phyloP scores from a whole-genome alignment of 2,888 invertebrate genomes.

The Eulithis testata region DNA sequence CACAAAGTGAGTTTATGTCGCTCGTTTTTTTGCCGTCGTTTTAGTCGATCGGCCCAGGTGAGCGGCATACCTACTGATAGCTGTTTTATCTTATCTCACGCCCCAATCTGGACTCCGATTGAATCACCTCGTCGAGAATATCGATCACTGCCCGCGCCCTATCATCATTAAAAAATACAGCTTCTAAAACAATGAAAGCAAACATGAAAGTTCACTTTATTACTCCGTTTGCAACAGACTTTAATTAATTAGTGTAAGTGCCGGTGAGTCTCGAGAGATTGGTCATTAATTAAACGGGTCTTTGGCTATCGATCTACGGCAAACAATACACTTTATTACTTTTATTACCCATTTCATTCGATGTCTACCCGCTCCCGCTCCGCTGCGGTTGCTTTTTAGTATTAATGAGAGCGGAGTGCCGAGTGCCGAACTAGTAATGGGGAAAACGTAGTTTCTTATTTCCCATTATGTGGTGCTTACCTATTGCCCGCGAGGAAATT shows the following conservation, averaged over 20 bases:
- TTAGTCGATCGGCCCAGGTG: slow-evolving; percentile 55
- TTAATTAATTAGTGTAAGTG: slow-evolving; percentile 82
- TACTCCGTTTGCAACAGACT: slow-evolving; percentile 68
- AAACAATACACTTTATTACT: slow-evolving; percentile 80
- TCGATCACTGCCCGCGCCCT: slow-evolving; percentile 33
- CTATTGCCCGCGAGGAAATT: slow-evolving; percentile 39
- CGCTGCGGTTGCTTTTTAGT: slow-evolving; percentile 59
- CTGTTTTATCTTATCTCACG: slow-evolving; percentile 60
- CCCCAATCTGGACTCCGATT: slow-evolving; percentile 63
- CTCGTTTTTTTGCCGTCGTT: slow-evolving; percentile 46
- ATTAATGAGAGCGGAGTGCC: slow-evolving; percentile 54
- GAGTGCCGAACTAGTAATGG: slow-evolving; percentile 46
- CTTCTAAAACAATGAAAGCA: slow-evolving; percentile 60
- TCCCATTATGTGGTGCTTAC: slow-evolving; percentile 37
- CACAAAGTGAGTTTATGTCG: slow-evolving; percentile 53
- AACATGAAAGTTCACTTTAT: slow-evolving; percentile 65
- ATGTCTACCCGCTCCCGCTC: slow-evolving; percentile 54
- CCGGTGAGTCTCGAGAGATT: slow-evolving; percentile 80
- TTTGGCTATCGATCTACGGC: slow-evolving; percentile 76
- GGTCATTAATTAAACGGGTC: slow-evolving; percentile 80
- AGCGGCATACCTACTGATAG: slow-evolving; percentile 54
- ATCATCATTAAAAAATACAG: slow-evolving; percentile 51
- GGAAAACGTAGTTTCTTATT: slow-evolving; percentile 48
- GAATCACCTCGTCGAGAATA: slow-evolving; percentile 60
- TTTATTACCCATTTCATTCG: slow-evolving; percentile 74